Evolutionary conservation across 2,797 vertebrate genomes (phyloP).

Genomic region (Stomatorhinus walkeri): DNA sequence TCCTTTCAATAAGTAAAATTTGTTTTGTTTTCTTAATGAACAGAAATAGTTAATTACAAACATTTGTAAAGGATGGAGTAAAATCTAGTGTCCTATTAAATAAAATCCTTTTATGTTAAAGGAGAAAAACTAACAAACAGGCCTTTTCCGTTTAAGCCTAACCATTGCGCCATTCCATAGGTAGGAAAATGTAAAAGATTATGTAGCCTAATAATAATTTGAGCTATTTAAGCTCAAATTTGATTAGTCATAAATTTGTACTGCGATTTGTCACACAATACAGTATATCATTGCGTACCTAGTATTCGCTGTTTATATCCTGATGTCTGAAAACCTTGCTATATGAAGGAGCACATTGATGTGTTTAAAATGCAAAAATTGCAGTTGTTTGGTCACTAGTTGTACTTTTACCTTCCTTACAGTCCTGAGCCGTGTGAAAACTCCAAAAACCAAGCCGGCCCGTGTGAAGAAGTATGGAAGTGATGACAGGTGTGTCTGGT

Average conservation of each 20-base stretch:
- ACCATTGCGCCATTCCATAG: not conserved
- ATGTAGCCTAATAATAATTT: not conserved
- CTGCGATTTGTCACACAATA: not conserved
- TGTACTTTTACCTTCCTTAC: slow-evolving; percentile 7
- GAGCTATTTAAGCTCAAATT: not conserved
- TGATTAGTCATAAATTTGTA: not conserved
- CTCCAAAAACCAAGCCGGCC: slow-evolving; percentile 44
- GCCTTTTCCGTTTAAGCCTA: not conserved
- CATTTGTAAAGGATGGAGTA: not conserved
- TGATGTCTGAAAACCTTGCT: not conserved
- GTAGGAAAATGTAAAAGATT: not conserved
- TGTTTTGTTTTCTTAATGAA: not conserved
- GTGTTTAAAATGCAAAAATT: not conserved
- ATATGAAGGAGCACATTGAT: not conserved
- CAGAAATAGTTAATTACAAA: not conserved
- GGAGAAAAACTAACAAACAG: not conserved
- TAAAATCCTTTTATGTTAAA: not conserved
- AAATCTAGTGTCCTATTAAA: not conserved
- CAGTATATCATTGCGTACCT: not conserved
- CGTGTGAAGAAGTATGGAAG: slow-evolving; percentile 32
- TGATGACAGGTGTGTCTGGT: slow-evolving; percentile 51
- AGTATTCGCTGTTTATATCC: not conserved
- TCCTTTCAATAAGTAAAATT: not conserved
- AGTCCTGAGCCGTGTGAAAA: slow-evolving; percentile 64
- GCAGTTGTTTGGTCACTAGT: not conserved